Conservation (phyloP, 2,113 vertebrate species). For the Amazona guildingii region DNA sequence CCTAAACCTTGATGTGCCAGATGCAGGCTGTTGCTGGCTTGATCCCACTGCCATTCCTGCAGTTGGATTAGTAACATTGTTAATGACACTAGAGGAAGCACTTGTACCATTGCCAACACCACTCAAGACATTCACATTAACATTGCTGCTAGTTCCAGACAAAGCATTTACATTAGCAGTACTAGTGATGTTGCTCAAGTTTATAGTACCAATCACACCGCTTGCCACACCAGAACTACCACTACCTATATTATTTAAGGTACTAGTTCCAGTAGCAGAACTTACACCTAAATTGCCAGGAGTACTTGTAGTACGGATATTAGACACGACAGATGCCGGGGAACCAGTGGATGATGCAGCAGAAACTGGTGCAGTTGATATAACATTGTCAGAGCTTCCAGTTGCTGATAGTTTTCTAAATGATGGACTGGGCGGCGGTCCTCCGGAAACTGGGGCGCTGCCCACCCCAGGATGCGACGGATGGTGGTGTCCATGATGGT, state of each 20-base stretch:
- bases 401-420: slow-evolving; percentile 76
- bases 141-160: slow-evolving; percentile 71
- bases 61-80: slow-evolving; percentile 70
- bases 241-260: slow-evolving; percentile 81
- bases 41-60: slow-evolving; percentile 68
- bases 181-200: slow-evolving; percentile 76
- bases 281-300: slow-evolving; percentile 80
- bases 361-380: slow-evolving; percentile 68
- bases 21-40: slow-evolving; percentile 76
- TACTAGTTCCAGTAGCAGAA: slow-evolving; percentile 79
- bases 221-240: slow-evolving; percentile 80
- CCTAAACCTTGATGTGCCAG: slow-evolving; percentile 91
- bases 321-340: slow-evolving; percentile 61
- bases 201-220: slow-evolving; percentile 74
- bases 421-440: slow-evolving; percentile 67
- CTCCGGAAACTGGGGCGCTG: slow-evolving; percentile 62
- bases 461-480: slow-evolving; percentile 70
- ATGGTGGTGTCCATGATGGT: slow-evolving; percentile 81
- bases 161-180: slow-evolving; percentile 73
- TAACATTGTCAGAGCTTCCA: slow-evolving; percentile 72
- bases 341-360: slow-evolving; percentile 73
- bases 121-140: slow-evolving; percentile 77
- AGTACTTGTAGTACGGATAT: slow-evolving; percentile 75
- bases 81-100: slow-evolving; percentile 75
- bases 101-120: slow-evolving; percentile 77